phyloP scores from a whole-genome alignment of 1,140 invertebrate species.

The Cecropterus lyciades region DNA sequence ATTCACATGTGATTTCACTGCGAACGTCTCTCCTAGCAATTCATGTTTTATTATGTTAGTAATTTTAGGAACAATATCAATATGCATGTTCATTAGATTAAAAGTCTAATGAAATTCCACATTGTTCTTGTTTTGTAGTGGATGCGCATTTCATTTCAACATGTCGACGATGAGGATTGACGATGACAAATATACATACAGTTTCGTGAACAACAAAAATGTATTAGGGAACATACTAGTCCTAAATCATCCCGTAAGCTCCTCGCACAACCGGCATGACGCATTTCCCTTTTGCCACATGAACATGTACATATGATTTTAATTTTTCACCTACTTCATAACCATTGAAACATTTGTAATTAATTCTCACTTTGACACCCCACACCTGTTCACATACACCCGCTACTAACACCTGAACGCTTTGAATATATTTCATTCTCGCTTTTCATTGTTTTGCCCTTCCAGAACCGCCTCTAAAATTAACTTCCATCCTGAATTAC shows the following conservation, averaged over 20 bases:
- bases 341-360: constrained; percentile 5
- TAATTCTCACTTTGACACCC: constrained; percentile 23
- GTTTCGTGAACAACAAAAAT: constrained; percentile 12
- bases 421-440: constrained; percentile 64
- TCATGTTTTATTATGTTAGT: constrained; percentile 65
- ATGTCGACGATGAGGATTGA: constrained; percentile 9
- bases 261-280: constrained; percentile 12
- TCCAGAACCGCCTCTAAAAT: constrained; percentile 65
- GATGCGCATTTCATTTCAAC: constrained; percentile 79
- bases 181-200: not conserved
- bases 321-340: not conserved
- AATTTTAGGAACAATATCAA: constrained; percentile 28
- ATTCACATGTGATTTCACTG: constrained; percentile 84
- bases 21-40: constrained; percentile 73
- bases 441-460: constrained; percentile 74
- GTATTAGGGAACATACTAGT: not conserved
- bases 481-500: constrained; percentile 57
- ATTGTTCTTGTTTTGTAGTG: constrained; percentile 47
- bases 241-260: constrained; percentile 2
- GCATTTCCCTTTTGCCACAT: constrained; percentile 25
- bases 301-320: constrained; percentile 9
- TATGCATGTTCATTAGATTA: constrained; percentile 65
- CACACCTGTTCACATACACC: constrained; percentile 30
- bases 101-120: constrained; percentile 43
- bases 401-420: constrained; percentile 49